Evolutionary conservation across 1,140 invertebrate species (phyloP), one percentile per base, ranked within the genome.

Genomic region (Oscheius sp.): DNA sequence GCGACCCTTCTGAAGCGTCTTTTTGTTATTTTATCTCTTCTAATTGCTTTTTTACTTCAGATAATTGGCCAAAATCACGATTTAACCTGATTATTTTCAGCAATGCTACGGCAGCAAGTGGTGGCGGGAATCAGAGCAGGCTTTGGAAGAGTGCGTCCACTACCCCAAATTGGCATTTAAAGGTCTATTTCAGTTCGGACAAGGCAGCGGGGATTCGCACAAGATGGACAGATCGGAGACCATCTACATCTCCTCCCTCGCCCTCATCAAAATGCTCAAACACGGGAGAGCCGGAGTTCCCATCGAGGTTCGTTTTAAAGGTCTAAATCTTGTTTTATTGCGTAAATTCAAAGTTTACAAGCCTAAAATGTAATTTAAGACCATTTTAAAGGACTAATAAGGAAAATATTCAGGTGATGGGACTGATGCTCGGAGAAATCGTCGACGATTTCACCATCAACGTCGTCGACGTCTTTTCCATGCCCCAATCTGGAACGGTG

Each of bases 381-480:
- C 18, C 26, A n/a, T 0, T 15, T 52, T n/a, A n/a, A n/a, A n/a
- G n/a, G n/a, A n/a, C n/a, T n/a, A n/a, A 29, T n/a, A n/a, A n/a
- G n/a, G n/a, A n/a, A n/a, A n/a, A n/a, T n/a, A n/a, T n/a, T n/a
- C n/a, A 99, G 89, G 78, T 99, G 45, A 99, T 99, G 96, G 96
- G 96, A 83, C 88, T 99, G 15, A 99, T 99, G 96, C 88, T 99
- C 81, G 96, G 95, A 78, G 95, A 99, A 89, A 99, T 99, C 88
- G 95, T 99, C 23, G 96, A 99, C 87, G 95, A 99, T 84, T 99
- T 98, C 82, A 99, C 96, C 70, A 95, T 99, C 1, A 88, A 94
- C 77, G 96, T 99, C 3, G 96, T 98, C 78, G 96, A 99, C 89
- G 95, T 99, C 0, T 99, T 99, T 88, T 96, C 96, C 18, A 99